Evolutionary conservation across 2,797 vertebrate genomes (phyloP), one percentile per base, ranked within the genome.

Genomic region (Meda fulgida): DNA sequence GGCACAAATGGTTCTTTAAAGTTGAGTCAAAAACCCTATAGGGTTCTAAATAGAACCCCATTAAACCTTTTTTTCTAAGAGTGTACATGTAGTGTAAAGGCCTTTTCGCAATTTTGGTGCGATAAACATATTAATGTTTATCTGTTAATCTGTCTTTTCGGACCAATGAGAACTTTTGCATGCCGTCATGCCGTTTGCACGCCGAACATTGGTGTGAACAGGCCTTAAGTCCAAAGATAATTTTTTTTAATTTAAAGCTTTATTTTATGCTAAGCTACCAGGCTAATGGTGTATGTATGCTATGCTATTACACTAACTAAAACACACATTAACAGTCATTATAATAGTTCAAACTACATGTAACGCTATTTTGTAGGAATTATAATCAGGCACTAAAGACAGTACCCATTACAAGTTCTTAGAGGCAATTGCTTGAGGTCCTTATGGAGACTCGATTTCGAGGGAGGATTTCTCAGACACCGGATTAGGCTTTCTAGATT

Each of bases 401-500:
- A 48, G 43, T 63, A 63, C 26, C 26, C 60, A 63, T 63, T 48
- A 48, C 10, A 13, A 70, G 23, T 34, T 81, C 7, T 72, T 72
- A 60, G 1, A 81, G 36, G 18, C 34, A 81, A 29, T 48, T 29
- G 9, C 43, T 71, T n/a, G 19, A 26, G 1, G 6, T 71, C n/a
- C 10, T 29, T 34, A 46, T 4, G 3, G 38, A 73, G 53, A 31
- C 5, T n/a, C 2, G 21, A 71, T 75, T 88, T 80, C 77, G 48
- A 90, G 89, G 77, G 80, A 21, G n/a, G 85, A 85, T 55, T 75
- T 34, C 19, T 53, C 31, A 36, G 1, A 36, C 19, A 75, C 10
- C 81, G 79, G 88, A 91, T 89, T 87, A 87, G 83, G 86, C 87
- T 88, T 88, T 89, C 51, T 87, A 89, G 88, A 91, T 80, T 81